These are phyloP conservation scores for Diceros bicornis DNA, from an alignment of 2,797 vertebrate genomes.

Conservation along the genomic window DNA sequence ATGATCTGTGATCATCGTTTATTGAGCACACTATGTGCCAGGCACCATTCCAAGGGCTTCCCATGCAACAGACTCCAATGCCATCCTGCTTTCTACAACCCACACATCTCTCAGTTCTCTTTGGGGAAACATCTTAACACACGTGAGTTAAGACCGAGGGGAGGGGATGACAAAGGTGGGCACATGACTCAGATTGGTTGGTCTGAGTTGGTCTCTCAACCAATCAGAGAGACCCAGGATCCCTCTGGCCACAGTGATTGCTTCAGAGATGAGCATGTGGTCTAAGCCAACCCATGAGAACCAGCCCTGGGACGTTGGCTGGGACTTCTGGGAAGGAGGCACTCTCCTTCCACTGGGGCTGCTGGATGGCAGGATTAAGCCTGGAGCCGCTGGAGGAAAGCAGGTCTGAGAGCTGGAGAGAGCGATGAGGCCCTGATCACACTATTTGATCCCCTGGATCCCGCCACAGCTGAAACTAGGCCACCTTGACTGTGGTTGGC, in stretches of 20 bases:
- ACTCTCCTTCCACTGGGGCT: not conserved
- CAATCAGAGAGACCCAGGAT: not conserved
- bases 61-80: not conserved
- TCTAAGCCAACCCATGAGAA: not conserved
- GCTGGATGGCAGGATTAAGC: not conserved
- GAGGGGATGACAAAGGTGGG: not conserved
- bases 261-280: not conserved
- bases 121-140: not conserved
- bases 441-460: not conserved
- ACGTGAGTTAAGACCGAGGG: not conserved
- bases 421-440: not conserved
- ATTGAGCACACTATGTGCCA: not conserved
- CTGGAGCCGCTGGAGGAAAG: not conserved
- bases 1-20: not conserved
- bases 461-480: not conserved
- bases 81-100: not conserved
- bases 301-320: not conserved
- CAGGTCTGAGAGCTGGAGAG: not conserved
- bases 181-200: not conserved
- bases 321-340: not conserved
- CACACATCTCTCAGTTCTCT: not conserved
- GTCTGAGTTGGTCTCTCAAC: too few species aligned
- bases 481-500: not conserved
- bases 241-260: not conserved
- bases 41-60: not conserved